A percentile compares a stretch with the other conserved stretches of the same genome.
Evolutionary conservation across 2,888 invertebrate species (phyloP).

Genomic region (Agriopis marginaria): DNA sequence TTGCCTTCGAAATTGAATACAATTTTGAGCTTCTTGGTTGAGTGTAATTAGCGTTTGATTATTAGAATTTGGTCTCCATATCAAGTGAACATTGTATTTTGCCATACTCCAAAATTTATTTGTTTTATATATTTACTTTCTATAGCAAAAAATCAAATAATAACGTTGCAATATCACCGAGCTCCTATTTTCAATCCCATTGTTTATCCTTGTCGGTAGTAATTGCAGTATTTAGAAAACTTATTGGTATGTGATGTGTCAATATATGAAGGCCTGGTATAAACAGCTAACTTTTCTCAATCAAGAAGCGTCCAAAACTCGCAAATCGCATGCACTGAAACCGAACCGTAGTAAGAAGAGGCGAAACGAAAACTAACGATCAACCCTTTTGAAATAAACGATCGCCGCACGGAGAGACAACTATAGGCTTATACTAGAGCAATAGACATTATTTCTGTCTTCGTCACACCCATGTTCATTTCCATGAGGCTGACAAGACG

Average conservation of each 20-base stretch:
- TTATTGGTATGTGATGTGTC: too few relatives aligned
- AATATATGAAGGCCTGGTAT: conserved; percentile 6
- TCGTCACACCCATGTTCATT: not conserved
- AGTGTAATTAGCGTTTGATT: conserved; percentile 30
- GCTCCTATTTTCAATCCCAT: not conserved
- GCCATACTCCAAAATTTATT: not conserved
- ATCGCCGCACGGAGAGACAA: conserved; percentile 67
- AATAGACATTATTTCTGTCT: not conserved
- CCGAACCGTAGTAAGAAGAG: conserved; percentile 65
- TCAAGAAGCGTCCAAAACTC: conserved; percentile 29
- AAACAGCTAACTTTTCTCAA: conserved; percentile 27
- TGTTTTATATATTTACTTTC: not conserved
- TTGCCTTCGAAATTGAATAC: conserved; percentile 17
- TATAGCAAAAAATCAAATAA: not conserved
- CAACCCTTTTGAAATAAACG: conserved; percentile 86
- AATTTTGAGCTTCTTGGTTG: conserved; percentile 25
- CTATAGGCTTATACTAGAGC: conserved; percentile 13
- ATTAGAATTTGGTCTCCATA: not conserved
- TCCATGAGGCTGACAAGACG: not conserved
- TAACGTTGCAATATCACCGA: not conserved
- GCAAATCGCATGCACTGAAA: conserved; percentile 72
- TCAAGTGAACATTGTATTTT: not conserved
- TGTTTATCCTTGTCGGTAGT: not conserved
- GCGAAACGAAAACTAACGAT: conserved; percentile 77
- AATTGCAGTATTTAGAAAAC: not conserved